Percentiles rank a stretch among this genome's conserved stretches.
Evolutionary conservation across 2,888 invertebrate species (phyloP).

Genomic region (Tetragonula carbonaria): DNA sequence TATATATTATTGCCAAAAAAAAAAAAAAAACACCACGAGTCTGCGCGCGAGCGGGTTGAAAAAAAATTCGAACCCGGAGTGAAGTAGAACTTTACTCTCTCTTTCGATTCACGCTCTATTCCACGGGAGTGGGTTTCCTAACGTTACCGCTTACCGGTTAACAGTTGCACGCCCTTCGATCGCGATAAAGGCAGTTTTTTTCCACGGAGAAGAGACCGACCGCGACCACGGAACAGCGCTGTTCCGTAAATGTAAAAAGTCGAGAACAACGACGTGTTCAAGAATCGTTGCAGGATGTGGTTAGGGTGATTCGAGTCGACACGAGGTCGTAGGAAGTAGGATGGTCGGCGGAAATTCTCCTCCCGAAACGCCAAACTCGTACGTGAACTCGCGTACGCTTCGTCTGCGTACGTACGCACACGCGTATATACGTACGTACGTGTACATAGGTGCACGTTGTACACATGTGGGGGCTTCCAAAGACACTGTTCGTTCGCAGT

Average conservation of each 20-base stretch:
- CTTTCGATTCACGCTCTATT: no score
- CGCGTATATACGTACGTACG: not conserved
- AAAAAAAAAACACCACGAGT: no score
- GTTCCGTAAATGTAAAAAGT: constrained; percentile 16
- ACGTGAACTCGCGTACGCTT: not conserved
- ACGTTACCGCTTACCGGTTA: not conserved
- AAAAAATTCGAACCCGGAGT: not conserved
- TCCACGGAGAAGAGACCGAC: constrained; percentile 22
- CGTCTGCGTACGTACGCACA: not conserved
- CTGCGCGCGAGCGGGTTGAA: not conserved
- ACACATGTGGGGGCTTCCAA: constrained; percentile 63
- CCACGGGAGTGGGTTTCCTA: constrained; percentile 17
- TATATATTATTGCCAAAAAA: no score
- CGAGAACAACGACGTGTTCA: constrained; percentile 23
- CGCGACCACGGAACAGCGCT: not conserved
- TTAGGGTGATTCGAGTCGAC: constrained; percentile 72
- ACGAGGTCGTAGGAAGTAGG: constrained; percentile 78
- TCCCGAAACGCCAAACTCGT: constrained; percentile 64
- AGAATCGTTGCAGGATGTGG: constrained; percentile 75
- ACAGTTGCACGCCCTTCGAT: constrained; percentile 44
- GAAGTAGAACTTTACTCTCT: not conserved
- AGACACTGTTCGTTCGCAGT: constrained; percentile 65
- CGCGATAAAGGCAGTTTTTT: constrained; percentile 37
- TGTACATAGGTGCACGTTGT: not conserved
- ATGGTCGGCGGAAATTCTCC: constrained; percentile 79